A percentile compares a stretch with the other conserved stretches of the same genome.
Evolutionary conservation across 2,797 vertebrate species (phyloP).

Genomic region (Melanotaenia trifasciata): DNA sequence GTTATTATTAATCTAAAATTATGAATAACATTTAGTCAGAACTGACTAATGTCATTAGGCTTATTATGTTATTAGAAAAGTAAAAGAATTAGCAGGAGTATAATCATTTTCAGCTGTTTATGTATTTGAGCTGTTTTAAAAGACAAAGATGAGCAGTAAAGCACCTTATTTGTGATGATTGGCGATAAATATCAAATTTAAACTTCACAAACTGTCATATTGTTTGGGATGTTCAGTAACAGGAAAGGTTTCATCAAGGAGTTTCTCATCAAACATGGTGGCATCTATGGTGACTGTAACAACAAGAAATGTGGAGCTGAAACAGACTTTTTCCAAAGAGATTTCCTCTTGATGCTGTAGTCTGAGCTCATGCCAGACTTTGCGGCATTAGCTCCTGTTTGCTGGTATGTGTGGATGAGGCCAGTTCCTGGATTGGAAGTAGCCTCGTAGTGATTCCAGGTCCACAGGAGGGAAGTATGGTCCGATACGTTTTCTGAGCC

Average conservation of each 20-base stretch:
- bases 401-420: slow-evolving; percentile 71
- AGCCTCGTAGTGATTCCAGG: slow-evolving; percentile 85
- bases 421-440: slow-evolving; percentile 89
- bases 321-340: not conserved
- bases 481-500: slow-evolving; percentile 91
- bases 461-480: slow-evolving; percentile 91
- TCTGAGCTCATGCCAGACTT: not conserved
- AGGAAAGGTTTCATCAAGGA: slow-evolving; percentile 4
- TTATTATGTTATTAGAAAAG: not conserved
- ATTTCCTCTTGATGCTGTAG: not conserved
- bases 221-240: slow-evolving; percentile 1
- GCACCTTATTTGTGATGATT: not conserved
- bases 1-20: not conserved
- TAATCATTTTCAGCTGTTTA: not conserved
- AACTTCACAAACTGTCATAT: not conserved
- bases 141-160: not conserved
- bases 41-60: not conserved
- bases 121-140: not conserved
- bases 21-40: not conserved
- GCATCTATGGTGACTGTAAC: not conserved
- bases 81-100: not conserved
- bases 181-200: not conserved
- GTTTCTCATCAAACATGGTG: not conserved
- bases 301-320: not conserved
- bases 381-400: slow-evolving; percentile 37